Evolutionary conservation across 1,140 invertebrate genomes (phyloP).

Genomic region (Atta cephalotes): DNA sequence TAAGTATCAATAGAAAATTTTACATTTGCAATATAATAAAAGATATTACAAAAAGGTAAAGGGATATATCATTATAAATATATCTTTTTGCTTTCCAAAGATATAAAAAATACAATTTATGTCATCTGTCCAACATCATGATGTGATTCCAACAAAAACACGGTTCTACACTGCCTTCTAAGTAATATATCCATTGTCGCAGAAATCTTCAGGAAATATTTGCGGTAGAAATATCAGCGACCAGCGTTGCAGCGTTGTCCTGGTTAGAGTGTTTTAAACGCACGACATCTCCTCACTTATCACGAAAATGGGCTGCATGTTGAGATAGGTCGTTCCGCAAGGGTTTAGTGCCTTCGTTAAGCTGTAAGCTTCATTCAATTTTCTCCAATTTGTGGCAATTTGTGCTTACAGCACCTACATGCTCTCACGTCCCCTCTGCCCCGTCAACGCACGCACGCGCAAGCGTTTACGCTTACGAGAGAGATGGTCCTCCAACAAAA

Average conservation of each 20-base stretch:
- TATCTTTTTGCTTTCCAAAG: not conserved
- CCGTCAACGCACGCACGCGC: constrained; percentile 55
- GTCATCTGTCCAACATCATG: not conserved
- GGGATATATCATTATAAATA: not conserved
- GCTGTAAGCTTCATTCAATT: constrained; percentile 85
- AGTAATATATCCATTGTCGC: not conserved
- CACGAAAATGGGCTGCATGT: constrained; percentile 80
- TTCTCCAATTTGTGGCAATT: constrained; percentile 86
- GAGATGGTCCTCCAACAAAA: constrained; percentile 68
- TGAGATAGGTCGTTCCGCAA: constrained; percentile 84
- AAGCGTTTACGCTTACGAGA: constrained; percentile 9
- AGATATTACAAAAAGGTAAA: not conserved
- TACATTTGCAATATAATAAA: not conserved
- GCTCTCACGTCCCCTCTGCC: constrained; percentile 69
- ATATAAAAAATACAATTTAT: not conserved
- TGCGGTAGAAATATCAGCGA: not conserved
- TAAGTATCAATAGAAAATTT: not conserved
- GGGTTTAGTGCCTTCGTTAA: constrained; percentile 85
- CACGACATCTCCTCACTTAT: constrained; percentile 71
- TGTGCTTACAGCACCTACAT: constrained; percentile 83
- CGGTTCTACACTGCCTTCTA: not conserved
- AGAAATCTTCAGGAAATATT: constrained; percentile 22
- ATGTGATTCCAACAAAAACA: not conserved
- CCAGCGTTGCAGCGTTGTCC: constrained; percentile 23
- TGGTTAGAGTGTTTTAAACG: constrained; percentile 66